Conservation (phyloP, 2,113 vertebrate genomes). For the Dissostichus mawsoni region DNA sequence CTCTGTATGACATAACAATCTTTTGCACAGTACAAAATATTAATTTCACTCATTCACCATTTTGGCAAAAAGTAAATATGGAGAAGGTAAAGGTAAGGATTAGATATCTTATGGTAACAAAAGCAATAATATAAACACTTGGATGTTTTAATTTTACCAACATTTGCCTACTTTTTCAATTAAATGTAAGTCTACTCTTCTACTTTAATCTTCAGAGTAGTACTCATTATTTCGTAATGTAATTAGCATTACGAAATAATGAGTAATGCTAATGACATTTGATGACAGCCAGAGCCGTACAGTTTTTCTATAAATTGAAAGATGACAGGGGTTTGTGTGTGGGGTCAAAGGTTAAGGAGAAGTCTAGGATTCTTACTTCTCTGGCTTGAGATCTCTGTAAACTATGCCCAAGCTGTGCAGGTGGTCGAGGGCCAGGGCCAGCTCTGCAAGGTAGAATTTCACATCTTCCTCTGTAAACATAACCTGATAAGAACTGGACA, state of each 20-base stretch:
- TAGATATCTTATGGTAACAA: not conserved
- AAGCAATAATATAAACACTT: not conserved
- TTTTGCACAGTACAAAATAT: too few relatives aligned
- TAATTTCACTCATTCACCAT: too few relatives aligned
- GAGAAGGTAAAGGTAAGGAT: too few relatives aligned
- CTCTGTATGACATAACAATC: too few relatives aligned
- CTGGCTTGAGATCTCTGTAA: conserved; percentile 99
- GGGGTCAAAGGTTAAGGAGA: conserved; percentile 11
- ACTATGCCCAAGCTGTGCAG: conserved; percentile 98
- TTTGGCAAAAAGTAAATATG: too few relatives aligned
- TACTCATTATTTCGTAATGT: too few relatives aligned
- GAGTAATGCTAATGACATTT: not conserved
- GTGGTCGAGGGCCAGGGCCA: conserved; percentile 98
- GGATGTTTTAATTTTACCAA: too few relatives aligned
- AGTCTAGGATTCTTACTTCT: conserved; percentile 89
- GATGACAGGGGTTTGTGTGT: not conserved
- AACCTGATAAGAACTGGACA: conserved; percentile 98
- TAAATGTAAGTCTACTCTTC: too few relatives aligned
- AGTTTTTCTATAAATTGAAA: not conserved
- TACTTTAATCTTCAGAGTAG: too few relatives aligned
- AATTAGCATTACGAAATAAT: too few relatives aligned
- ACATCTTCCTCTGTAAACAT: conserved; percentile 99
- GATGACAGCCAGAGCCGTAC: not conserved
- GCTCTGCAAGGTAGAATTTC: conserved; percentile 99
- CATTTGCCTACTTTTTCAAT: too few relatives aligned